Percentiles rank a stretch among this genome's conserved stretches.
These are phyloP conservation scores for Bubo blakistoni DNA, from an alignment of 2,113 vertebrate genomes.

Conservation along the genomic window DNA sequence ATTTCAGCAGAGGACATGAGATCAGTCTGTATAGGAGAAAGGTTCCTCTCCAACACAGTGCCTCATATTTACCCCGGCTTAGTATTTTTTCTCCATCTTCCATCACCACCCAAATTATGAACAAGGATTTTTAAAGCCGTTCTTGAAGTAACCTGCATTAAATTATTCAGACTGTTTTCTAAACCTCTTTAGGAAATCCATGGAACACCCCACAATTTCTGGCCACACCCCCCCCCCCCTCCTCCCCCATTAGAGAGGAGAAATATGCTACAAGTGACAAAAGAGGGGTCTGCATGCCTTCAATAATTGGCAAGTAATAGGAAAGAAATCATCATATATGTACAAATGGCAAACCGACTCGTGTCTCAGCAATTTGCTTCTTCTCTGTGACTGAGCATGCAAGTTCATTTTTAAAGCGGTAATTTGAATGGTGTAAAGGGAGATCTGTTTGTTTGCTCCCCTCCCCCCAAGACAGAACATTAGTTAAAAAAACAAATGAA, in stretches of 20 bases:
- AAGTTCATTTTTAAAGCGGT: conserved; percentile 17
- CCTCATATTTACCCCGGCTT: background rate
- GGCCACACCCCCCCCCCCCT: fast-evolving
- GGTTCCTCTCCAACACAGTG: background rate
- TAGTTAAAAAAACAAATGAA: conserved; percentile 73
- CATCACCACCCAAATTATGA: background rate
- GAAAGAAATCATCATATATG: background rate
- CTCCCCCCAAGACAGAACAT: conserved; percentile 45
- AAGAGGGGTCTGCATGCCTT: background rate
- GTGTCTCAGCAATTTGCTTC: background rate
- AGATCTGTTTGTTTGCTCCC: conserved; percentile 40
- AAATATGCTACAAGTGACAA: background rate
- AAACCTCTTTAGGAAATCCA: background rate
- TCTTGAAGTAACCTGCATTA: background rate
- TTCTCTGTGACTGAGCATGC: background rate
- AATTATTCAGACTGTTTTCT: background rate
- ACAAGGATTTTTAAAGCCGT: background rate
- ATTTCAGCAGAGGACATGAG: background rate
- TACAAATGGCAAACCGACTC: background rate
- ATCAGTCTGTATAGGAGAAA: background rate
- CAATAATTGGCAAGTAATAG: background rate
- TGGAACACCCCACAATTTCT: background rate
- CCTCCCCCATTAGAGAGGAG: background rate
- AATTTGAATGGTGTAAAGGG: conserved; percentile 8
- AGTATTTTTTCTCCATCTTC: background rate